Evolutionary conservation across 2,113 vertebrate genomes (phyloP), one percentile per base, ranked within the genome.

Genomic region (Willisornis vidua): DNA sequence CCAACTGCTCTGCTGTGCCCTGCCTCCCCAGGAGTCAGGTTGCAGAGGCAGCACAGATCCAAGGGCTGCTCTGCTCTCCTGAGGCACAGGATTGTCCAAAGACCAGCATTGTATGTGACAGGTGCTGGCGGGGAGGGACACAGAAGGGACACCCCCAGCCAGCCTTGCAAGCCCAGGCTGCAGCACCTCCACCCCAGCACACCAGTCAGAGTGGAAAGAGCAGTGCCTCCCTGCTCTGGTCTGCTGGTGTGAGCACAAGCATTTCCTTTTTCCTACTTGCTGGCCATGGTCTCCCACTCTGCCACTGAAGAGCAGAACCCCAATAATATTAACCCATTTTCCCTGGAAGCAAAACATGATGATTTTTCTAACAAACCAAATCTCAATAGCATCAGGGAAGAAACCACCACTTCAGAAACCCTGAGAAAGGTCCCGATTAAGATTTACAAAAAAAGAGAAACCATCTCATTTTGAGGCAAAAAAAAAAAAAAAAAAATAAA

Each of bases 201-300:
- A 1, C 3, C 45, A 55, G 25, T 4, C 0, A 0, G 57, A 13
- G 14, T 1, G 25, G 7, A 33, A 31, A 46, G 37, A 52, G 24
- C 3, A 1, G 17, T 31, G 49, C 3, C 41, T 13, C 22, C 23
- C 43, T 25, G 70, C 33, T 52, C 22, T 45, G 6, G 1, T 2
- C 25, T 2, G 0, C n/a, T 2, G 0, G 14, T 35, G 66, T 55
- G 23, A 61, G 31, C 31, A 33, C 39, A 65, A 71, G 12, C 6
- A 14, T 7, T 18, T 85, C 49, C 12, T 52, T 61, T 77, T 67
- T 35, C 46, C 19, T 28, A 1, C 24, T 62, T 51, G 23, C 45
- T 15, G 45, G 31, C 39, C 12, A 4, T 2, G 28, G 13, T 8
- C 19, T 57, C 35, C 57, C 43, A 75, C 12, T 1, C 24, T 19